phyloP scores from a whole-genome alignment of 2,113 vertebrate species.

The Deroptyus accipitrinus region DNA sequence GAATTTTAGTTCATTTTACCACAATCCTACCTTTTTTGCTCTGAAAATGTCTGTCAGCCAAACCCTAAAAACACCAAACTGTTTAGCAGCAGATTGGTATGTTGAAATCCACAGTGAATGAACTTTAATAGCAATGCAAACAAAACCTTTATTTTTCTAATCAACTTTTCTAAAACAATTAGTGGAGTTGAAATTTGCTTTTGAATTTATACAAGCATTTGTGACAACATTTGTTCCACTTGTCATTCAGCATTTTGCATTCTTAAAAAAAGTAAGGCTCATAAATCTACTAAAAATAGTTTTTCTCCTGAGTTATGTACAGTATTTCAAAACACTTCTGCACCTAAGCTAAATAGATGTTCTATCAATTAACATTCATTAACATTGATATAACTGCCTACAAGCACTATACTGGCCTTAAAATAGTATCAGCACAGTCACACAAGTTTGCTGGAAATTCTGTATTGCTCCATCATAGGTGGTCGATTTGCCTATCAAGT shows the following conservation, averaged over 20 bases:
- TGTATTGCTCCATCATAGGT: neutral
- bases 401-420: neutral
- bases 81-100: neutral
- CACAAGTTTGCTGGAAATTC: neutral
- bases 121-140: neutral
- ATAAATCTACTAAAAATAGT: neutral
- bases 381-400: neutral
- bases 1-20: neutral
- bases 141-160: neutral
- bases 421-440: neutral
- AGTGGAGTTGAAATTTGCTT: neutral
- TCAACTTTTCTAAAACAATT: neutral
- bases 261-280: neutral
- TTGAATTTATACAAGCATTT: neutral
- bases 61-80: neutral
- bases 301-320: neutral
- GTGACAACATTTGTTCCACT: neutral
- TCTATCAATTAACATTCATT: neutral
- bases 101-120: neutral
- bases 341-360: neutral
- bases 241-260: neutral
- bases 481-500: neutral
- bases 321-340: neutral
- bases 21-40: neutral
- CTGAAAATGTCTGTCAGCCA: neutral